Base-by-base conservation (phyloP, 2,888 invertebrate genomes). In the Drepanosiphum platanoidis region DNA sequence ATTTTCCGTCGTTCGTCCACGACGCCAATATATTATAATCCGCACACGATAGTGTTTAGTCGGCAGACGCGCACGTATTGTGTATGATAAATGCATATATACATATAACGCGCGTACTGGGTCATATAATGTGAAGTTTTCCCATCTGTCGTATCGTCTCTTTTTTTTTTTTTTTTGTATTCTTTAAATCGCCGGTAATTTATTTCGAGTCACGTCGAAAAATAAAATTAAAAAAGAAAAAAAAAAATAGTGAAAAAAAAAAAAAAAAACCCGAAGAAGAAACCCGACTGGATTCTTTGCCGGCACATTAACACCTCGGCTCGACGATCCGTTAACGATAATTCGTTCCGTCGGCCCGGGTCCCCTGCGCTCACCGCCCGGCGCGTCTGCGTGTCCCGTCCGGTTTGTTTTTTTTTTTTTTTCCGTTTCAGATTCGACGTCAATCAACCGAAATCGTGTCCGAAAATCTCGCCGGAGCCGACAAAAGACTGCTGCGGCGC, bases 251-350 rank as follows among this genome's bases (percentile, higher is more conserved):
- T n/a, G n/a, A n/a, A n/a, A n/a, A n/a, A 13, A 36, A 36, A 75
- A 52, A 52, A 84, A 70, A 77, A 83, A 77, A 32, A 61, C 66
- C 46, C 34, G n/a, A 36, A 77, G 74, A 66, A 83, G 75, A 77
- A 84, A 77, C 75, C 77, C 75, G 75, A 84, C 84, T 68, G 84
- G 68, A 84, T 84, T 84, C 84, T 84, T 84, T 84, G 77, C 84
- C 84, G 84, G 84, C 84, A 84, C 84, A 84, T 84, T 84, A 84
- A 84, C 84, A 84, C 84, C 84, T 84, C 84, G 84, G 84, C 84
- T 66, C 84, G 84, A 68, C 77, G 84, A 84, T 84, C 84, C 84
- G 84, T 84, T 82, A 84, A 84, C 84, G 75, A 75, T 84, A 84
- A 84, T 84, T 84, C 84, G 84, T 84, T 84, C 77, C 77, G 84